These are phyloP conservation scores for Stenurella melanura DNA, from an alignment of 2,888 invertebrate genomes.

Conservation along the genomic window DNA sequence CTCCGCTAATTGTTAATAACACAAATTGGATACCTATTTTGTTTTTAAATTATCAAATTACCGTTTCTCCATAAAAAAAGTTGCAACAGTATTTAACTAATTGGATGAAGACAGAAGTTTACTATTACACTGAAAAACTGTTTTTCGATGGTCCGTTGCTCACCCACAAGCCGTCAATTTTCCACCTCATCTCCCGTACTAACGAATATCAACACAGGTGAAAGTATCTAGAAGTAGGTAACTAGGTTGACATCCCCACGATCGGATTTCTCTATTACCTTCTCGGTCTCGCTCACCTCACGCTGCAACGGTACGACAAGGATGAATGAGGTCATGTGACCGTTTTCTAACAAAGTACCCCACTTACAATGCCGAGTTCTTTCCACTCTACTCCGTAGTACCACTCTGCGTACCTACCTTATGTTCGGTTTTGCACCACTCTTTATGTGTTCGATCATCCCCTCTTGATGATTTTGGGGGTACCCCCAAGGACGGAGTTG, in stretches of 20 bases:
- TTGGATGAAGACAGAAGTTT: background rate
- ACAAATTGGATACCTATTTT: background rate
- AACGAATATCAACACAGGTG: slow-evolving; percentile 62
- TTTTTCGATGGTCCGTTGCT: background rate
- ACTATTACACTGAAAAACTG: background rate
- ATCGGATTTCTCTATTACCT: slow-evolving; percentile 64
- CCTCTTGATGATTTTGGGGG: slow-evolving; percentile 69
- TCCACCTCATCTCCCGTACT: slow-evolving; percentile 42
- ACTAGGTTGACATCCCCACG: slow-evolving; percentile 69
- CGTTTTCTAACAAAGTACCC: slow-evolving; percentile 60
- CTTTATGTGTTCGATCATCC: slow-evolving; percentile 62
- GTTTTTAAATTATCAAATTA: background rate
- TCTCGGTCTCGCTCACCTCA: slow-evolving; percentile 50
- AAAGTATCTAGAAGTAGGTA: slow-evolving; percentile 73
- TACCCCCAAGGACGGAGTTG: slow-evolving; percentile 69
- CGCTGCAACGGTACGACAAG: slow-evolving; percentile 40
- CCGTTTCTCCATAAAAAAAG: background rate
- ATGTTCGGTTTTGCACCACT: slow-evolving; percentile 55
- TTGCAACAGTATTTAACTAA: background rate
- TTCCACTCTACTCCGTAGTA: slow-evolving; percentile 55
- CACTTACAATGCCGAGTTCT: slow-evolving; percentile 47
- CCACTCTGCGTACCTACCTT: slow-evolving; percentile 55
- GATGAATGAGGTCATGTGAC: slow-evolving; percentile 60
- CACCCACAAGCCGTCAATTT: slow-evolving; percentile 4
- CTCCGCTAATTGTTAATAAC: too few species aligned